Evolutionary conservation across 2,797 vertebrate genomes (phyloP).

Genomic region (Kryptolebias ocellatus): DNA sequence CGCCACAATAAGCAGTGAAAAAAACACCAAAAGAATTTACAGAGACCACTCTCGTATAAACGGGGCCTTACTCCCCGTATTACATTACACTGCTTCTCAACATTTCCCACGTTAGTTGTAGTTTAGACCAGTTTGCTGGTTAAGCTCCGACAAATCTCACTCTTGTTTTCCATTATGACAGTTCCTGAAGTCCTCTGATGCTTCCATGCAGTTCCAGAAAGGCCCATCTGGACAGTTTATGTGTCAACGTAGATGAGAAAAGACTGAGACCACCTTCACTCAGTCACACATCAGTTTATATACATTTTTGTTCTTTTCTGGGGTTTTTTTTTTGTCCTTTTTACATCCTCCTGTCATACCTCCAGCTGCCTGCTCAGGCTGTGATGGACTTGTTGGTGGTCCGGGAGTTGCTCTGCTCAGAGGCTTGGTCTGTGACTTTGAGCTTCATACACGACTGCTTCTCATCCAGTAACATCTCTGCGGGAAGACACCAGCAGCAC

Average conservation of each 20-base stretch:
- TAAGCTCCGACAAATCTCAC: neutral
- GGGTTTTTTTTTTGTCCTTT: neutral
- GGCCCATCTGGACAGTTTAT: constrained; percentile 17
- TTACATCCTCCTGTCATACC: neutral
- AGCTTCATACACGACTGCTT: constrained; percentile 95
- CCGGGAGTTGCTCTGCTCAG: constrained; percentile 90
- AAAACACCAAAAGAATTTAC: too few species aligned
- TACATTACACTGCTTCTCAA: neutral
- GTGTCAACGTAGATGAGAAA: constrained; percentile 21
- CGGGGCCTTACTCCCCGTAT: neutral
- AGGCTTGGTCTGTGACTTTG: constrained; percentile 90
- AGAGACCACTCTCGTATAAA: too few species aligned
- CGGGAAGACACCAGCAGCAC: constrained; percentile 94
- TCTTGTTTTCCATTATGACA: constrained; percentile 11
- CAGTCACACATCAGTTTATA: constrained; percentile 12
- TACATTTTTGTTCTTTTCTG: neutral
- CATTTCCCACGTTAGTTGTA: constrained; percentile 1
- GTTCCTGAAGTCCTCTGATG: constrained; percentile 8
- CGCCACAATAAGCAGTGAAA: too few species aligned
- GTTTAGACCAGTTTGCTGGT: neutral
- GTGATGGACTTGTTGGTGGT: constrained; percentile 93
- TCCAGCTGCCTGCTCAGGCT: constrained; percentile 71
- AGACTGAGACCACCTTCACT: constrained; percentile 17
- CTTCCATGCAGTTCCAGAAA: constrained; percentile 15
- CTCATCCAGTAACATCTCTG: constrained; percentile 91